These are phyloP conservation scores for Rousettus leschenaultii DNA, from an alignment of 2,113 vertebrate species.

Conservation along the genomic window DNA sequence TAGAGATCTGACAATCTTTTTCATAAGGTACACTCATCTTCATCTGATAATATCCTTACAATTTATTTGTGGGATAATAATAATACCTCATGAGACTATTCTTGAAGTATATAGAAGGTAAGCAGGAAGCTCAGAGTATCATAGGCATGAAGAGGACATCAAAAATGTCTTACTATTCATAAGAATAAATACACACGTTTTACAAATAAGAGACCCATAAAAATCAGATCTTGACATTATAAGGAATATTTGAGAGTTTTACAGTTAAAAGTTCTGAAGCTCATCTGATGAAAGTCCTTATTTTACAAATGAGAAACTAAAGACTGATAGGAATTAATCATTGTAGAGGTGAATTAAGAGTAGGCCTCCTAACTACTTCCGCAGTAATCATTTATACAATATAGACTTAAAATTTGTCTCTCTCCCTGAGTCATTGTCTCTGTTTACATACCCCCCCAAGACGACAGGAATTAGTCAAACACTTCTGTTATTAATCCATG, in stretches of 20 bases:
- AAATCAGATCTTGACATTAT: background rate
- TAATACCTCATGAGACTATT: background rate
- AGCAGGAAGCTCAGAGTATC: background rate
- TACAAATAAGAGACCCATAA: background rate
- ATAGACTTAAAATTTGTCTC: background rate
- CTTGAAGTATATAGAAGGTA: background rate
- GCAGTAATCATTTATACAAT: background rate
- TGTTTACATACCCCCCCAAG: background rate
- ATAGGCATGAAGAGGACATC: background rate
- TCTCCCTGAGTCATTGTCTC: background rate
- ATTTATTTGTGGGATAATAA: background rate
- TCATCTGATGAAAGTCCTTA: background rate
- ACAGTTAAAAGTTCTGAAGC: background rate
- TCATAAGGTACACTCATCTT: background rate
- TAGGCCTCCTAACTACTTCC: background rate
- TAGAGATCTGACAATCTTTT: background rate
- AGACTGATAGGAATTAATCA: background rate
- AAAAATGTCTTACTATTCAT: background rate
- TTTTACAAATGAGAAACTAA: conserved; percentile 24
- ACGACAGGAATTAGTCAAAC: background rate
- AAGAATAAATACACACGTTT: conserved; percentile 27
- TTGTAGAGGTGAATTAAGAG: background rate
- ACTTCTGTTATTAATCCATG: background rate
- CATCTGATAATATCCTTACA: background rate
- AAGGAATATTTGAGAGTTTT: background rate